Evolutionary conservation across 2,113 vertebrate genomes (phyloP).

Genomic region (Ictalurus punctatus): DNA sequence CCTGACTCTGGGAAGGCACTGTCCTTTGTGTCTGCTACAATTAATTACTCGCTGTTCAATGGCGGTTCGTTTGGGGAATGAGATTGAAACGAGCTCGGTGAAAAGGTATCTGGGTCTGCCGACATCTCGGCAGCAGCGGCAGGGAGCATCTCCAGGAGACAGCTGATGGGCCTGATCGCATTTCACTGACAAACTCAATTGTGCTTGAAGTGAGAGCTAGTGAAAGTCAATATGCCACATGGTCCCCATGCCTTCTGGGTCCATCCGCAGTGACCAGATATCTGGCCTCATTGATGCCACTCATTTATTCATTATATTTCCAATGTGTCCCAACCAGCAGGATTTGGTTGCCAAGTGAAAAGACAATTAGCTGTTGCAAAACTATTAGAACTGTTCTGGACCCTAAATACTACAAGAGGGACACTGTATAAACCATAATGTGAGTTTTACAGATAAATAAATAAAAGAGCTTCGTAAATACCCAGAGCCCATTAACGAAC

Average conservation of each 20-base stretch:
- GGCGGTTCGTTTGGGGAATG: conserved; percentile 61
- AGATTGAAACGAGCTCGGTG: conserved; percentile 66
- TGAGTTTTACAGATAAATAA: no score
- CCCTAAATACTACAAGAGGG: not conserved
- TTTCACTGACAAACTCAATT: conserved; percentile 91
- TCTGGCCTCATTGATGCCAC: conserved; percentile 40
- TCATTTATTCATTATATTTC: conserved; percentile 65
- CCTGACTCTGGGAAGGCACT: conserved; percentile 31
- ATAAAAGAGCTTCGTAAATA: conserved; percentile 11
- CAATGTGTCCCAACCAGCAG: conserved; percentile 42
- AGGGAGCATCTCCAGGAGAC: conserved; percentile 76
- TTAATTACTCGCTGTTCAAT: conserved; percentile 70
- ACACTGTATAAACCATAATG: not conserved
- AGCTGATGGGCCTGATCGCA: conserved; percentile 83
- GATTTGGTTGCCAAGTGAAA: conserved; percentile 44
- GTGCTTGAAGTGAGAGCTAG: conserved; percentile 82
- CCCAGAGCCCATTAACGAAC: not conserved
- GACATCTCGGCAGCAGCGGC: conserved; percentile 72
- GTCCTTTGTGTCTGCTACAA: conserved; percentile 55
- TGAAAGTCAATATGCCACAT: conserved; percentile 85
- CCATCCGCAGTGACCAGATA: conserved; percentile 54
- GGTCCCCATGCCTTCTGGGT: conserved; percentile 38
- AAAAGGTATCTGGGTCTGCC: conserved; percentile 75
- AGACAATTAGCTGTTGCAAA: conserved; percentile 20
- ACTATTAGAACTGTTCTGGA: conserved; percentile 2